Conservation (phyloP, 2,113 vertebrate species). For the Hippocampus guttulatus region DNA sequence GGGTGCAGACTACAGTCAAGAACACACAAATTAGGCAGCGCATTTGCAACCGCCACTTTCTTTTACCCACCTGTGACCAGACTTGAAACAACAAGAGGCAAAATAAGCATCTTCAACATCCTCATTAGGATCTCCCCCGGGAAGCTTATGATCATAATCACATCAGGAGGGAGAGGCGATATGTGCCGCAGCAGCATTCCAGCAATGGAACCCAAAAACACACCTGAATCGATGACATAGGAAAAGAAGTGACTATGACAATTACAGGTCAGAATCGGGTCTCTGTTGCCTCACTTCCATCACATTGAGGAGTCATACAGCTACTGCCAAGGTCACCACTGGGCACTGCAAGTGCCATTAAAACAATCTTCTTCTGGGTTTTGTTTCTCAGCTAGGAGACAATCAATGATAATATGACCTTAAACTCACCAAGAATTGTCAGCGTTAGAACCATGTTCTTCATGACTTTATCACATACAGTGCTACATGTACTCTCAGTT, state of each 20-base stretch:
- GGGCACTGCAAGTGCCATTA: neutral
- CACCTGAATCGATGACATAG: conserved; percentile 71
- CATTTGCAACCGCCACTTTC: conserved; percentile 12
- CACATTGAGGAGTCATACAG: neutral
- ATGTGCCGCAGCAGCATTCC: conserved; percentile 87
- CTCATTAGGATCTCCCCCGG: conserved; percentile 98
- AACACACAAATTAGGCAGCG: conserved; percentile 32
- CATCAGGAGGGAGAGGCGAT: conserved; percentile 86
- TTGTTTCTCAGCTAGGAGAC: neutral
- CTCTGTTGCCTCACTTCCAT: neutral
- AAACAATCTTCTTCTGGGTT: neutral
- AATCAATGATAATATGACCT: neutral
- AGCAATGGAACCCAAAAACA: conserved; percentile 84
- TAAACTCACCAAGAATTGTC: conserved; percentile 86
- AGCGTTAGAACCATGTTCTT: conserved; percentile 92
- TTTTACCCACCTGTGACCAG: conserved; percentile 87
- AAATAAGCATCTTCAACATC: conserved; percentile 98
- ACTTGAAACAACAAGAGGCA: conserved; percentile 96
- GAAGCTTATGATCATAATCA: conserved; percentile 91
- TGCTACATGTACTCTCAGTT: conserved; percentile 69
- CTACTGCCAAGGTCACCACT: neutral
- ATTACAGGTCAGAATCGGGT: neutral
- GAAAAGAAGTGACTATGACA: neutral
- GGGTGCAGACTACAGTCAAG: neutral
- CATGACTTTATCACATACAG: conserved; percentile 79